A percentile compares a stretch with the other conserved stretches of the same genome.
These are phyloP conservation scores for Ophraella communa DNA, from an alignment of 2,888 invertebrate species.

Conservation along the genomic window DNA sequence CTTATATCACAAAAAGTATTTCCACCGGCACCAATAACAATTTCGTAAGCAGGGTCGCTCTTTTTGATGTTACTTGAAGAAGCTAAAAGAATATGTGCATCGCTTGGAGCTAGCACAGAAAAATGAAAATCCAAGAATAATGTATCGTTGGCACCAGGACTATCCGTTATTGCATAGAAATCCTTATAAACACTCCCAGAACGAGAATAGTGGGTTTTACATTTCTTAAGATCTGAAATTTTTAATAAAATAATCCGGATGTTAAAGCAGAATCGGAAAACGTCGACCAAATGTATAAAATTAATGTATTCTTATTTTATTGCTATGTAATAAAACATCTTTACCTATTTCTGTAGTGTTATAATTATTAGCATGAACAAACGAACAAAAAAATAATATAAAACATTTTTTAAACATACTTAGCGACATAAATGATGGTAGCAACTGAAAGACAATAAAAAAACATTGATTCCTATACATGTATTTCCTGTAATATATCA, in stretches of 20 bases:
- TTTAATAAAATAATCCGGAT: neutral
- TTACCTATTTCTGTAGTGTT: conserved; percentile 39
- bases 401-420: conserved; percentile 9
- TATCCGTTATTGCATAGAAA: conserved; percentile 62
- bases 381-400: neutral
- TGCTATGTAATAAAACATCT: no score
- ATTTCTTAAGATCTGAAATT: conserved; percentile 56
- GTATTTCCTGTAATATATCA: neutral
- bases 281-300: no score
- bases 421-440: neutral
- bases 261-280: no score
- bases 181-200: conserved; percentile 67
- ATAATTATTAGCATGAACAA: conserved; percentile 26
- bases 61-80: conserved; percentile 60
- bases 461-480: neutral
- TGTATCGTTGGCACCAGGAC: conserved; percentile 46
- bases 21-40: conserved; percentile 75
- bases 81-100: conserved; percentile 74
- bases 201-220: conserved; percentile 64
- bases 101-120: conserved; percentile 69
- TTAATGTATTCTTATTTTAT: no score
- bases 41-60: conserved; percentile 69
- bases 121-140: conserved; percentile 67
- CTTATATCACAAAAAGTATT: conserved; percentile 75
- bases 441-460: neutral